Percentiles rank a stretch among this genome's conserved stretches.
These are phyloP conservation scores for Helicolenus hilgendorfi DNA, from an alignment of 2,797 vertebrate species.

Conservation along the genomic window DNA sequence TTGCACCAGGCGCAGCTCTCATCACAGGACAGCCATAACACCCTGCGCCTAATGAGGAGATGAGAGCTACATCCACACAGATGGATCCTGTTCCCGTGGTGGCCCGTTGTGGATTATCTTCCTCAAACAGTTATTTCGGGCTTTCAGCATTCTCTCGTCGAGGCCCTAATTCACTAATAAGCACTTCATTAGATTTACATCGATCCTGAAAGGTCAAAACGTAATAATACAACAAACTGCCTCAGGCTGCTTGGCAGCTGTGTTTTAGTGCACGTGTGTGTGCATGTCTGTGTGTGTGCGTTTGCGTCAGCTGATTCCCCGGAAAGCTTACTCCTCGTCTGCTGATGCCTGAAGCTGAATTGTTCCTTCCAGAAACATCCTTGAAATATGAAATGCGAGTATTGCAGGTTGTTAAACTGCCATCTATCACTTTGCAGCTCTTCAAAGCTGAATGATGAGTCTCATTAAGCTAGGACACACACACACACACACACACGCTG, in stretches of 20 bases:
- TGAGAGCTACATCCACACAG: constrained; percentile 88
- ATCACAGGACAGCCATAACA: constrained; percentile 76
- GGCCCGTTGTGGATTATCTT: constrained; percentile 55
- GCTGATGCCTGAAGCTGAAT: constrained; percentile 36
- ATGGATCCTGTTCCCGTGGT: constrained; percentile 85
- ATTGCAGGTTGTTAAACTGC: constrained; percentile 47
- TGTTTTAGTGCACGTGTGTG: constrained; percentile 1
- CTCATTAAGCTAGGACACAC: constrained; percentile 38
- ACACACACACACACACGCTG: not conserved
- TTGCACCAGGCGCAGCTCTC: constrained; percentile 65
- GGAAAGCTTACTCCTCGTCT: constrained; percentile 8
- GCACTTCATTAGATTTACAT: constrained; percentile 70
- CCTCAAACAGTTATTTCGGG: constrained; percentile 61
- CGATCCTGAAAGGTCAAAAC: constrained; percentile 66
- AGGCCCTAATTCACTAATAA: constrained; percentile 64
- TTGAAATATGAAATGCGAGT: constrained; percentile 34
- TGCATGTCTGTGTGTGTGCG: not conserved
- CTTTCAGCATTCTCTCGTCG: not conserved
- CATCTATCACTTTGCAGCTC: constrained; percentile 44
- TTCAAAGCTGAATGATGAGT: constrained; percentile 55
- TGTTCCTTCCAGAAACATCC: constrained; percentile 40
- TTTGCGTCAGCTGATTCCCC: constrained; percentile 35
- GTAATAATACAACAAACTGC: constrained; percentile 59
- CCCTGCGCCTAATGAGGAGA: constrained; percentile 82
- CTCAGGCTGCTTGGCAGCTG: constrained; percentile 52